Conservation (phyloP, 2,888 invertebrate genomes). For the Augiades crinisus region DNA sequence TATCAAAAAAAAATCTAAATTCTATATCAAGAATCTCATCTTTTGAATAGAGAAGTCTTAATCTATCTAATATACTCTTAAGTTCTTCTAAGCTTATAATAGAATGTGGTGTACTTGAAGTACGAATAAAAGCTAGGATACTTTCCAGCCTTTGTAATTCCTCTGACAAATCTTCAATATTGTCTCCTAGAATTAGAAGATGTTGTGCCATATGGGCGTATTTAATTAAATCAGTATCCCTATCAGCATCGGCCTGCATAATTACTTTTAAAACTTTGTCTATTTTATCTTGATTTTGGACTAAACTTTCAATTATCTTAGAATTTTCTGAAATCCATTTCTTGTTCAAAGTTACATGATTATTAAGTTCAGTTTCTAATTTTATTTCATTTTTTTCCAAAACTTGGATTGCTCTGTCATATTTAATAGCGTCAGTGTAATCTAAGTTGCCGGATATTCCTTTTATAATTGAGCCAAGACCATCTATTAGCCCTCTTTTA, state of each 20-base stretch:
- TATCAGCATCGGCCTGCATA: neutral
- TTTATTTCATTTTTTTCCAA: slow-evolving; percentile 17
- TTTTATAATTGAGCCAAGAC: slow-evolving; percentile 21
- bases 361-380: slow-evolving; percentile 13
- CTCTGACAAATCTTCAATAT: neutral
- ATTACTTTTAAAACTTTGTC: slow-evolving; percentile 2
- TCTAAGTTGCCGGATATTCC: slow-evolving; percentile 20
- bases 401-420: slow-evolving; percentile 15
- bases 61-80: slow-evolving; percentile 1
- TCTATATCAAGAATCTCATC: slow-evolving; percentile 16
- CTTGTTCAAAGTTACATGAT: slow-evolving; percentile 22
- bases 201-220: slow-evolving; percentile 10
- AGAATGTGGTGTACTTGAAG: slow-evolving; percentile 29
- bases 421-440: slow-evolving; percentile 22
- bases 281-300: slow-evolving; percentile 14
- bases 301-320: slow-evolving; percentile 15
- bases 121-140: slow-evolving; percentile 30
- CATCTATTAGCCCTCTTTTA: slow-evolving; percentile 11
- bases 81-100: slow-evolving; percentile 2
- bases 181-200: slow-evolving; percentile 11
- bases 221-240: neutral
- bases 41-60: slow-evolving; percentile 9
- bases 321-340: slow-evolving; percentile 6
- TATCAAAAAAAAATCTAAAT: slow-evolving; percentile 15
- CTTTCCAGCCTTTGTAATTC: slow-evolving; percentile 30